These are phyloP conservation scores for Cyprinodon tularosa DNA, from an alignment of 2,113 vertebrate genomes.

Conservation along the genomic window DNA sequence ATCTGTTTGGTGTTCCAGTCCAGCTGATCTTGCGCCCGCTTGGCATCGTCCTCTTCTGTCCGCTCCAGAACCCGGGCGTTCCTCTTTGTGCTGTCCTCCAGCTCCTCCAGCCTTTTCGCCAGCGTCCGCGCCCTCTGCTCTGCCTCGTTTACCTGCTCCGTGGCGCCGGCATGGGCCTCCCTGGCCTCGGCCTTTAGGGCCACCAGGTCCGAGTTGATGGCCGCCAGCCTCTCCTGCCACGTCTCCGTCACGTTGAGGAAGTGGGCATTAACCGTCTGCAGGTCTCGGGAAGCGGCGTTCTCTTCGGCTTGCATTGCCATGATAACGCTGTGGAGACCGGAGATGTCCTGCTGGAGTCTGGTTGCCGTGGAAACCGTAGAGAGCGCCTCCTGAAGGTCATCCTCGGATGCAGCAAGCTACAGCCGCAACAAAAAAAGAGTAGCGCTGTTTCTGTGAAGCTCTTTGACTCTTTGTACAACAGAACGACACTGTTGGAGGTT, in stretches of 20 bases:
- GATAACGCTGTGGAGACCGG: conserved; percentile 78
- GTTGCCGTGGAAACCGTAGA: conserved; percentile 78
- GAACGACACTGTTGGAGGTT: too few species aligned
- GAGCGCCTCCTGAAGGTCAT: conserved; percentile 79
- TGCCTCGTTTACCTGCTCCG: conserved; percentile 83
- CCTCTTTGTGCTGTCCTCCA: conserved; percentile 88
- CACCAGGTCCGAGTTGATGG: conserved; percentile 77
- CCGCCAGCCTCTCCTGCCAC: conserved; percentile 82
- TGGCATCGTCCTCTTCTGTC: conserved; percentile 87
- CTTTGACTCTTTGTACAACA: conserved; percentile 23
- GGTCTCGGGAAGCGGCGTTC: conserved; percentile 74
- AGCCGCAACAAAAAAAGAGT: conserved; percentile 92
- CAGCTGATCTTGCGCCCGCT: conserved; percentile 77
- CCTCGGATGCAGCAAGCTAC: conserved; percentile 90
- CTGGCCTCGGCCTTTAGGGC: conserved; percentile 84
- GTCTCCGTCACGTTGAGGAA: conserved; percentile 84
- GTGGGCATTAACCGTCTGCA: conserved; percentile 80
- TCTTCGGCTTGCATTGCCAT: conserved; percentile 80
- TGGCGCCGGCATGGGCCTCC: conserved; percentile 80
- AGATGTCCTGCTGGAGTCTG: conserved; percentile 83
- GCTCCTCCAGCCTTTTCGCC: conserved; percentile 84
- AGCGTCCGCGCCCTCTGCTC: conserved; percentile 83
- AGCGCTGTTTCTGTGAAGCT: conserved; percentile 69
- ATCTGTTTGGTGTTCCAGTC: conserved; percentile 80
- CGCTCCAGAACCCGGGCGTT: conserved; percentile 87